A percentile compares a stretch with the other conserved stretches of the same genome.
These are phyloP conservation scores for Podarcis raffonei DNA, from an alignment of 2,113 vertebrate species.

Conservation along the genomic window DNA sequence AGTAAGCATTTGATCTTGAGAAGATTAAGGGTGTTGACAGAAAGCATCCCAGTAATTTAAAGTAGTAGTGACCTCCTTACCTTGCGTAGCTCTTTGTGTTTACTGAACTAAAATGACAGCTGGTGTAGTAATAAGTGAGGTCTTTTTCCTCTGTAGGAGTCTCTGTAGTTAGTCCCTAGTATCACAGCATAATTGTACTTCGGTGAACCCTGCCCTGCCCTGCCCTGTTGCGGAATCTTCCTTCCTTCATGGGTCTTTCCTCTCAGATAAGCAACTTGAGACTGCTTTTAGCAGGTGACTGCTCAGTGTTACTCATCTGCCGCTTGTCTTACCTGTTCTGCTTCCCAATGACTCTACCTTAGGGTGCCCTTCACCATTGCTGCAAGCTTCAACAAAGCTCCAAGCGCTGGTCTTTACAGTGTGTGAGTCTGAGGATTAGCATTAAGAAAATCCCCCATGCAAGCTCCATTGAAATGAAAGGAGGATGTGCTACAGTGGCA, in stretches of 20 bases:
- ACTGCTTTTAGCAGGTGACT: background rate
- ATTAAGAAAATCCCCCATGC: too few species aligned
- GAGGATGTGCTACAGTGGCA: too few species aligned
- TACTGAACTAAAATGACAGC: background rate
- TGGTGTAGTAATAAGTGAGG: constrained; percentile 4
- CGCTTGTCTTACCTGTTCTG: background rate
- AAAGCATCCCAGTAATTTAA: constrained; percentile 46
- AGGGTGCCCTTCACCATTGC: background rate
- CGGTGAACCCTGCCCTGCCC: accelerated
- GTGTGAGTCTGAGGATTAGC: background rate
- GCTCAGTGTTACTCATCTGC: background rate
- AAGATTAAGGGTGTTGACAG: background rate
- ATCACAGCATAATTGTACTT: background rate
- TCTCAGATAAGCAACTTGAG: background rate
- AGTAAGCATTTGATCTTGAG: constrained; percentile 26
- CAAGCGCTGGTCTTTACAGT: background rate
- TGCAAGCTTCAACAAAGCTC: background rate
- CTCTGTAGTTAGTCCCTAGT: background rate
- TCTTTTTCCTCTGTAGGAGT: constrained; percentile 6
- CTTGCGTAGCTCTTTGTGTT: constrained; percentile 23
- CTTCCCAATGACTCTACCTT: background rate
- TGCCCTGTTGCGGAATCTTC: background rate
- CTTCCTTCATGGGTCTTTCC: background rate
- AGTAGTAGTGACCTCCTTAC: constrained; percentile 45
- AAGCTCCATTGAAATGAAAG: too few species aligned